Evolutionary conservation across 1,140 invertebrate species (phyloP), one percentile per base, ranked within the genome.

Genomic region (Leptinotarsa undecemlineata): DNA sequence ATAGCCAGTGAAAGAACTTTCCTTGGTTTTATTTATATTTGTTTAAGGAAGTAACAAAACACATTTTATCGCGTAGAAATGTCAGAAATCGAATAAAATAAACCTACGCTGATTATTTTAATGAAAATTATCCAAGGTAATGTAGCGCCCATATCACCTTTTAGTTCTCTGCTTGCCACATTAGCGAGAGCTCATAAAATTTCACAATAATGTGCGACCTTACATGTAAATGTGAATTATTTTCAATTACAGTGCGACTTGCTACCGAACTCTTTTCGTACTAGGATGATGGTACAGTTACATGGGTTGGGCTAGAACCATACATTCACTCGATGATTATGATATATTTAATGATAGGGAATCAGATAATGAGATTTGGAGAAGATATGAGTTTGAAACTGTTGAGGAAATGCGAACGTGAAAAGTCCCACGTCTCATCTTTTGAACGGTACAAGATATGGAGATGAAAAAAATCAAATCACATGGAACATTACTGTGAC

Each of bases 1-100:
- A 57, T 57, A 57, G 51, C 17, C 51, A 57, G 51, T 57, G 51
- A 57, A 57, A 57, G 51, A 57, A 57, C 51, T 57, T 57, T 57
- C 51, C 51, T 57, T 57, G 51, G 51, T n/a, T 57, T 57, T 57
- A 57, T 57, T 57, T 57, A 57, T 57, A 57, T 57, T 57, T 57
- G 51, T 57, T 57, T 57, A 57, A 57, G 51, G 51, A 57, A 57
- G 51, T 57, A 57, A 19, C 51, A 19, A 57, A 57, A 57, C 51
- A 19, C 51, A 4, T 57, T 57, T 57, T 57, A 57, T 57, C 51
- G 51, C 51, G 14, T 57, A 19, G n/a, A 57, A 57, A 57, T 57
- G 51, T 57, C 51, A 57, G 15, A 57, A 57, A 57, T 57, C 51
- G 51, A 57, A 57, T 57, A 57, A 57, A 57, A 5, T 19, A 57